These are phyloP conservation scores for Polyergus mexicanus DNA, from an alignment of 1,140 invertebrate species.

Conservation along the genomic window DNA sequence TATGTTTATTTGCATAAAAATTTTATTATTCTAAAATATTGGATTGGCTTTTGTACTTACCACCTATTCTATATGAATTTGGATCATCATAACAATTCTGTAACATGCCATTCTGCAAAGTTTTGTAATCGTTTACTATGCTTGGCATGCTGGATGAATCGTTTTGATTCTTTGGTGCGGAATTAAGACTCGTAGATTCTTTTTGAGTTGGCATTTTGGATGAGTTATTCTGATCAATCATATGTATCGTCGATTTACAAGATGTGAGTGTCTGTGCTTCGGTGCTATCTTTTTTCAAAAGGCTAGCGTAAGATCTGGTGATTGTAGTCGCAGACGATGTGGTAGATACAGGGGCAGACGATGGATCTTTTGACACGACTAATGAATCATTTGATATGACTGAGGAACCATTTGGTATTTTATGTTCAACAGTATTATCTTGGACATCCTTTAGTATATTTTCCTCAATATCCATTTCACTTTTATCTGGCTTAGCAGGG, in stretches of 20 bases:
- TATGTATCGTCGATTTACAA: constrained; percentile 33
- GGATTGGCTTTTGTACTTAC: constrained; percentile 82
- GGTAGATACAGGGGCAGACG: constrained; percentile 26
- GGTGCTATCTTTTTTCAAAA: constrained; percentile 71
- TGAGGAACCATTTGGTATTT: constrained; percentile 28
- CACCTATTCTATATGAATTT: constrained; percentile 89
- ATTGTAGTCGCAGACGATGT: constrained; percentile 26
- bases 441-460: constrained; percentile 24
- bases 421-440: constrained; percentile 47
- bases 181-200: constrained; percentile 39
- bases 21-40: constrained; percentile 20
- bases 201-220: constrained; percentile 56
- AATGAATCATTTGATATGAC: constrained; percentile 10
- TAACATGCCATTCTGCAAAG: constrained; percentile 38
- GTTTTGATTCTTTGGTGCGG: constrained; percentile 39
- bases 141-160: constrained; percentile 28
- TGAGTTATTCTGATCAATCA: constrained; percentile 38
- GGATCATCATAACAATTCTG: constrained; percentile 87
- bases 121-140: constrained; percentile 38
- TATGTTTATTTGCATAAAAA: constrained; percentile 2
- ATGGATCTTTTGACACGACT: constrained; percentile 23
- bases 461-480: constrained; percentile 56
- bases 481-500: constrained; percentile 52
- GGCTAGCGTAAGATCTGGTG: constrained; percentile 64
- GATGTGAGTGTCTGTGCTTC: constrained; percentile 40